Conservation (phyloP, 2,113 vertebrate genomes). For the Morone saxatilis region DNA sequence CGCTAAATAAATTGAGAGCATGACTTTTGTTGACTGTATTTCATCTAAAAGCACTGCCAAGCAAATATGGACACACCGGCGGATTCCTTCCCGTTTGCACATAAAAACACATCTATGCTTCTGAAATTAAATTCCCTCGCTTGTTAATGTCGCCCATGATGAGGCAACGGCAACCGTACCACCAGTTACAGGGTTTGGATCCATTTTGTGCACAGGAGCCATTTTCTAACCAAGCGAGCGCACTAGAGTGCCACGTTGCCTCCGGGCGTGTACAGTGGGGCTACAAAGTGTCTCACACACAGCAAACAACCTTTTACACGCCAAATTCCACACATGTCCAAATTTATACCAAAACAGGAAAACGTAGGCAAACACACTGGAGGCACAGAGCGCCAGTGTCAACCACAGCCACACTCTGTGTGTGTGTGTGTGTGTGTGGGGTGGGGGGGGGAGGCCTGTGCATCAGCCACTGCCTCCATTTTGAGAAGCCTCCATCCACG, state of each 20-base stretch:
- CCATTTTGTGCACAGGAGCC: constrained; percentile 73
- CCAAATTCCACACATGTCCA: background rate
- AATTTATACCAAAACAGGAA: background rate
- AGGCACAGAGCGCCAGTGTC: background rate
- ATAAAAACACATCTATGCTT: background rate
- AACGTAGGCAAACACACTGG: background rate
- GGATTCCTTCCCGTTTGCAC: background rate
- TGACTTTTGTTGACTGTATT: background rate
- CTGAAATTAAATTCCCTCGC: too few species aligned
- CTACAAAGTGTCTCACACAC: background rate
- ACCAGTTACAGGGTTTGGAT: constrained; percentile 38
- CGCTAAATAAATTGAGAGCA: background rate
- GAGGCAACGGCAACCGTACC: background rate
- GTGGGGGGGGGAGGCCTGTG: constrained; percentile 35
- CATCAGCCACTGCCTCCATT: constrained; percentile 64
- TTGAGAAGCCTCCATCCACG: constrained; percentile 53
- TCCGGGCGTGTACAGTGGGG: background rate
- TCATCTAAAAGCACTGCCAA: background rate
- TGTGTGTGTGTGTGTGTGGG: background rate
- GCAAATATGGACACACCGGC: background rate
- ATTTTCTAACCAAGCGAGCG: constrained; percentile 63
- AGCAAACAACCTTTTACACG: too few species aligned
- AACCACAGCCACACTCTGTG: constrained; percentile 18
- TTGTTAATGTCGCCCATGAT: rapidly evolving
- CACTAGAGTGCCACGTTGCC: constrained; percentile 18